phyloP scores from a whole-genome alignment of 53 echinoderm and acorn worm species.

The Stichopus horrens region DNA sequence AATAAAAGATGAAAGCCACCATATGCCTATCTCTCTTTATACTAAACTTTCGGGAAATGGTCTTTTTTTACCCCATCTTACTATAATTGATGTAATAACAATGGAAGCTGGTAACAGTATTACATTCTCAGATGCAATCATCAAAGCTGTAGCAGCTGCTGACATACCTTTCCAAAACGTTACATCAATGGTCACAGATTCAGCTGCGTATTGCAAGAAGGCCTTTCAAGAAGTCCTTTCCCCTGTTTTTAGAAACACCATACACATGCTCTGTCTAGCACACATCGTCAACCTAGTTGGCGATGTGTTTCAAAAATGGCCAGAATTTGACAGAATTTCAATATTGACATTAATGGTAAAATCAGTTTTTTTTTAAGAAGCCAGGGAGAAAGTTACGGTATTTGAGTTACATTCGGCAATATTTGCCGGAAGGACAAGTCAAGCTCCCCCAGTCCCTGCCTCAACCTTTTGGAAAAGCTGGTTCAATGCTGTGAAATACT shows the following conservation, averaged over 20 bases:
- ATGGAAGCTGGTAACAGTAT: slow-evolving; percentile 61
- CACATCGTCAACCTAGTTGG: slow-evolving; percentile 68
- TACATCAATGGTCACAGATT: slow-evolving; percentile 59
- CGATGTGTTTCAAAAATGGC: slow-evolving; percentile 58
- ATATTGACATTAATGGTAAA: slow-evolving; percentile 60
- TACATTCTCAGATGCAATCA: slow-evolving; percentile 56
- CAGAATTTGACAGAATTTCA: slow-evolving; percentile 61
- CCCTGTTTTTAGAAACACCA: slow-evolving; percentile 53
- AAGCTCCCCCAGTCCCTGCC: slow-evolving; percentile 66
- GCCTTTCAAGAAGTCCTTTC: slow-evolving; percentile 60
- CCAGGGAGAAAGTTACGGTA: slow-evolving; percentile 65
- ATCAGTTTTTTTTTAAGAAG: slow-evolving; percentile 65
- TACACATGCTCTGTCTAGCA: slow-evolving; percentile 62
- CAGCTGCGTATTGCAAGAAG: slow-evolving; percentile 68
- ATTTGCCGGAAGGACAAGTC: slow-evolving; percentile 63
- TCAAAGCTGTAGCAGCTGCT: slow-evolving; percentile 55
- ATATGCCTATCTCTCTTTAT: no score
- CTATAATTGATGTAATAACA: slow-evolving; percentile 62
- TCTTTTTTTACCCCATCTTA: no score
- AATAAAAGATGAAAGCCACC: no score
- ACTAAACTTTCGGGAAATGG: no score
- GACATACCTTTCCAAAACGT: slow-evolving; percentile 58
- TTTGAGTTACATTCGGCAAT: slow-evolving; percentile 54
- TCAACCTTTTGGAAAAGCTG: slow-evolving; percentile 71
- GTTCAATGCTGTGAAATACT: slow-evolving; percentile 62